Conservation (phyloP, 2,797 vertebrate genomes). For the Halcyon smyrnensis region DNA sequence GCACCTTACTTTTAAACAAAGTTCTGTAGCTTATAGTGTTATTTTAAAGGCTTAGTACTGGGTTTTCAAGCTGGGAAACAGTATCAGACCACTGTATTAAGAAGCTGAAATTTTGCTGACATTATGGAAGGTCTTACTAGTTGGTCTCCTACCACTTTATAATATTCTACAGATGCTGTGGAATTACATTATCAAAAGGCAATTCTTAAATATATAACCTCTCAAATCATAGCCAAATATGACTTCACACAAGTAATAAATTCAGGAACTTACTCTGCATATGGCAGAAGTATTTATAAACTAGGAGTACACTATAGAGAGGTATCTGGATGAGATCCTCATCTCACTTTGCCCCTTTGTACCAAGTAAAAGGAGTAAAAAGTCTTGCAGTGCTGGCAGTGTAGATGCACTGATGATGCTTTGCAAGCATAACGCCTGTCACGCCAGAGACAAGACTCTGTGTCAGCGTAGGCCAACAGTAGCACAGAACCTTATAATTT, state of each 20-base stretch:
- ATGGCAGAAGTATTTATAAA: slow-evolving; percentile 1
- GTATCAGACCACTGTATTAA: not conserved
- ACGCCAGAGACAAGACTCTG: not conserved
- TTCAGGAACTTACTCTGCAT: not conserved
- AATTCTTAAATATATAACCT: not conserved
- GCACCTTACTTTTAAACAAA: slow-evolving; percentile 43
- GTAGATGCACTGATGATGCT: not conserved
- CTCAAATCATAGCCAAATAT: slow-evolving; percentile 46
- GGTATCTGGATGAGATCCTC: not conserved
- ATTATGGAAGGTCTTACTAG: slow-evolving; percentile 46
- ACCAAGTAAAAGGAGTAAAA: not conserved
- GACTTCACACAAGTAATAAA: slow-evolving; percentile 37
- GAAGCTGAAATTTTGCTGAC: slow-evolving; percentile 36
- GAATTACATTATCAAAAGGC: slow-evolving; percentile 34
- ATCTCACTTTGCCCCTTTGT: not conserved
- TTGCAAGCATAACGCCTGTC: not conserved
- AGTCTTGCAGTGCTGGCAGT: accelerated
- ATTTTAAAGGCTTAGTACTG: slow-evolving; percentile 36
- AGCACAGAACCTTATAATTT: not conserved
- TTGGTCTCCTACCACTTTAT: not conserved
- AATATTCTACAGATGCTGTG: slow-evolving; percentile 33
- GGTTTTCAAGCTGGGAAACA: slow-evolving; percentile 30
- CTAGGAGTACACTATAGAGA: not conserved
- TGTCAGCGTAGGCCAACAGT: not conserved
- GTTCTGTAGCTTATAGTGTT: not conserved